A percentile compares a stretch with the other conserved stretches of the same genome.
Evolutionary conservation across 1,140 invertebrate genomes (phyloP).

Genomic region (Leucophenga varia): DNA sequence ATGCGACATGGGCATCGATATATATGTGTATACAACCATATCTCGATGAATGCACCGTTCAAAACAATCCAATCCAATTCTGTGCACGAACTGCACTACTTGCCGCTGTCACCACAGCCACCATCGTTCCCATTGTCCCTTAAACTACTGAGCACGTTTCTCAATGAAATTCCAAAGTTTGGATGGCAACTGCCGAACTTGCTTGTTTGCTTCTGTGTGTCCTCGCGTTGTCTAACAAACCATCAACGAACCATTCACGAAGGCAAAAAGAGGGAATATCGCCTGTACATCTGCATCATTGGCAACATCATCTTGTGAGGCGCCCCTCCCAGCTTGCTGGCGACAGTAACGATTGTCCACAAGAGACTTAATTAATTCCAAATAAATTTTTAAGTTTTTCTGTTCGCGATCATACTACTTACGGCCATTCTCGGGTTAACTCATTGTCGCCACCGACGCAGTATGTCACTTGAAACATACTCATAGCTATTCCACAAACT

Average conservation of each 20-base stretch:
- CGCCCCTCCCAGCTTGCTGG: constrained; percentile 13
- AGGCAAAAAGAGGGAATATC: neutral
- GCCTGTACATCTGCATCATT: constrained; percentile 31
- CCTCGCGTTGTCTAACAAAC: constrained; percentile 46
- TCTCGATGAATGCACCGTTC: constrained; percentile 7
- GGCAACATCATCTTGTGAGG: constrained; percentile 30
- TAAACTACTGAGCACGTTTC: constrained; percentile 43
- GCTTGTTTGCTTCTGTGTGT: constrained; percentile 41
- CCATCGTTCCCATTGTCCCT: too few relatives aligned
- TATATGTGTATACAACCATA: constrained; percentile 6
- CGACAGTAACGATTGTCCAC: constrained; percentile 10
- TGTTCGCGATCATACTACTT: too few relatives aligned
- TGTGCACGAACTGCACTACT: constrained; percentile 34
- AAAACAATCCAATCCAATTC: constrained; percentile 23
- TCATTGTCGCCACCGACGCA: constrained; percentile 51
- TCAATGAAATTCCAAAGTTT: constrained; percentile 52
- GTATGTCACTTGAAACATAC: constrained; percentile 5
- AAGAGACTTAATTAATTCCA: constrained; percentile 52
- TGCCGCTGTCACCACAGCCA: constrained; percentile 23
- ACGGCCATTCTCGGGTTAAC: constrained; percentile 23
- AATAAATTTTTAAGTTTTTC: constrained; percentile 48
- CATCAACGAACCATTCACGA: constrained; percentile 32
- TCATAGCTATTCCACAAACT: constrained; percentile 11
- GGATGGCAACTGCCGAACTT: constrained; percentile 14
- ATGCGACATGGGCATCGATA: constrained; percentile 21